Conservation (phyloP, 1,140 invertebrate species). For the Nasonia vitripennis region DNA sequence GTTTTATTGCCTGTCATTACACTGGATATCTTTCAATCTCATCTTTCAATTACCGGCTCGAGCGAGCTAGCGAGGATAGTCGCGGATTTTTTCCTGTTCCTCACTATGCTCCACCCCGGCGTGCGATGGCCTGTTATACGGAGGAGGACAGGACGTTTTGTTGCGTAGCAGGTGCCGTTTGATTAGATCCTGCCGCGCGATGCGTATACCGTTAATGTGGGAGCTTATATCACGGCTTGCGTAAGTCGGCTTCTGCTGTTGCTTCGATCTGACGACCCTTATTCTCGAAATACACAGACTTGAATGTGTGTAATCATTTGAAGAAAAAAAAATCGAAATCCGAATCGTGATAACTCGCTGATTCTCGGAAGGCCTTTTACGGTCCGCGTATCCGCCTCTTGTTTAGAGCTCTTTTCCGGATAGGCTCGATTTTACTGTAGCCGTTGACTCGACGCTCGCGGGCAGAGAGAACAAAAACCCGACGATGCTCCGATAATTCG, state of each 20-base stretch:
- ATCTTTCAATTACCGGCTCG: slow-evolving; percentile 43
- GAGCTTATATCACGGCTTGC: not conserved
- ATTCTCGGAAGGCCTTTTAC: too few relatives aligned
- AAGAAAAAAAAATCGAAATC: too few relatives aligned
- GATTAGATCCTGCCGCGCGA: not conserved
- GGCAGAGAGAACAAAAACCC: too few relatives aligned
- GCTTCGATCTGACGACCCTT: not conserved
- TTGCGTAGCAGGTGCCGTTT: not conserved
- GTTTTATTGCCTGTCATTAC: slow-evolving; percentile 39
- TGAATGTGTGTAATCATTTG: too few relatives aligned
- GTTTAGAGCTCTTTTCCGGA: too few relatives aligned
- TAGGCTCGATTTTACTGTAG: too few relatives aligned
- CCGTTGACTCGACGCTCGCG: too few relatives aligned
- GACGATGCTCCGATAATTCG: too few relatives aligned
- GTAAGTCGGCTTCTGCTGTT: not conserved
- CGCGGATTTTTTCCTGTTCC: not conserved
- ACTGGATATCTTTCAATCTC: slow-evolving; percentile 35
- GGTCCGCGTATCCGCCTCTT: too few relatives aligned
- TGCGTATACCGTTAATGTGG: not conserved
- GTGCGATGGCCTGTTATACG: not conserved
- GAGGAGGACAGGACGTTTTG: not conserved
- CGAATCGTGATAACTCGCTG: too few relatives aligned
- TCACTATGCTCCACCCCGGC: not conserved
- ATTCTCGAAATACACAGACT: too few relatives aligned
- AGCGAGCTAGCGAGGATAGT: not conserved